Conservation (phyloP, 2,888 invertebrate species). For the Limnephilus marmoratus region DNA sequence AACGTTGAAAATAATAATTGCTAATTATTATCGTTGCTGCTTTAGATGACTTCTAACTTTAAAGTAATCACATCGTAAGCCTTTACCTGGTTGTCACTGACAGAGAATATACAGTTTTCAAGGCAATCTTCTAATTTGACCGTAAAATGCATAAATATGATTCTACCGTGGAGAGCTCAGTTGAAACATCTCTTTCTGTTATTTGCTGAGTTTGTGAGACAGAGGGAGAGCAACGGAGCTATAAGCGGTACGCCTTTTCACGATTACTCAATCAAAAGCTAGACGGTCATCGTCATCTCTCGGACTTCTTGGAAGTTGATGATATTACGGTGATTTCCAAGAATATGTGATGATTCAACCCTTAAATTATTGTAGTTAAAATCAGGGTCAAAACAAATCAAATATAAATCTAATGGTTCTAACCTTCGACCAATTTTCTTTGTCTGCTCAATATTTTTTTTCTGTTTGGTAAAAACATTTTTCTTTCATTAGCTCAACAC, state of each 20-base stretch:
- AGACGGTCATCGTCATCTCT: background rate
- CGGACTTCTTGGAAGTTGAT: background rate
- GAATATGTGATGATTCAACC: background rate
- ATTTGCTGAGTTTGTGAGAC: background rate
- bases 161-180: background rate
- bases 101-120: background rate
- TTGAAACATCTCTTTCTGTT: background rate
- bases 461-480: background rate
- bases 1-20: background rate
- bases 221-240: background rate
- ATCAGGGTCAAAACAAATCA: background rate
- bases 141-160: background rate
- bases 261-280: background rate
- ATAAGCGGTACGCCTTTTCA: background rate
- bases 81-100: background rate
- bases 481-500: no score
- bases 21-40: background rate
- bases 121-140: background rate
- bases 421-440: no score
- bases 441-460: no score
- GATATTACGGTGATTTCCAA: background rate
- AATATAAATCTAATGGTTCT: background rate
- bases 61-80: background rate
- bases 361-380: background rate
- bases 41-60: background rate